phyloP scores from a whole-genome alignment of 2,113 vertebrate species.

The Cnemophilus loriae region DNA sequence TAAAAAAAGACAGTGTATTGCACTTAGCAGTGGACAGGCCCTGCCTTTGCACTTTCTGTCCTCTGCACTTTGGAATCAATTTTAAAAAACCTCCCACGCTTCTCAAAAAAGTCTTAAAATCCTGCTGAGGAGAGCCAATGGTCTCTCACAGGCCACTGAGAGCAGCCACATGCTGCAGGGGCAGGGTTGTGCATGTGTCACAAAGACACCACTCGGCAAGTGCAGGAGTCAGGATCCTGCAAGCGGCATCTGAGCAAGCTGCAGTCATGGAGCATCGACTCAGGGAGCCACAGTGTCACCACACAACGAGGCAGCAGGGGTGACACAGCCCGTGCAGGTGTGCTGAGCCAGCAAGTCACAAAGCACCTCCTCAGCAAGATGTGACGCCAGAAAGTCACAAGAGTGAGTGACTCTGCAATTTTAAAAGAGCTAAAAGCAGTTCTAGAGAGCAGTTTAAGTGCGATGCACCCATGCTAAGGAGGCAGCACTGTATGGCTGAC shows the following conservation, averaged over 20 bases:
- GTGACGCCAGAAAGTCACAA: background rate
- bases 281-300: background rate
- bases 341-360: background rate
- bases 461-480: accelerated
- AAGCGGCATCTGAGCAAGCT: background rate
- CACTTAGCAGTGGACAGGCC: background rate
- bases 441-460: background rate
- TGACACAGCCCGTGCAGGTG: background rate
- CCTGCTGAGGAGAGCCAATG: background rate
- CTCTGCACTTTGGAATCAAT: background rate
- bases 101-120: background rate
- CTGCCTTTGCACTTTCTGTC: background rate
- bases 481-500: background rate
- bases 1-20: background rate
- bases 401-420: background rate
- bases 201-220: accelerated
- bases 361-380: background rate
- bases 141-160: background rate
- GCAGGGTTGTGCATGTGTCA: background rate
- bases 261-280: accelerated
- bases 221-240: background rate
- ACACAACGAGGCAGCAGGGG: accelerated
- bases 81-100: background rate
- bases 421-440: background rate
- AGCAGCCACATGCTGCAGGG: background rate